A percentile compares a stretch with the other conserved stretches of the same genome.
Evolutionary conservation across 2,797 vertebrate genomes (phyloP).

Genomic region (Hyperoplus immaculatus): DNA sequence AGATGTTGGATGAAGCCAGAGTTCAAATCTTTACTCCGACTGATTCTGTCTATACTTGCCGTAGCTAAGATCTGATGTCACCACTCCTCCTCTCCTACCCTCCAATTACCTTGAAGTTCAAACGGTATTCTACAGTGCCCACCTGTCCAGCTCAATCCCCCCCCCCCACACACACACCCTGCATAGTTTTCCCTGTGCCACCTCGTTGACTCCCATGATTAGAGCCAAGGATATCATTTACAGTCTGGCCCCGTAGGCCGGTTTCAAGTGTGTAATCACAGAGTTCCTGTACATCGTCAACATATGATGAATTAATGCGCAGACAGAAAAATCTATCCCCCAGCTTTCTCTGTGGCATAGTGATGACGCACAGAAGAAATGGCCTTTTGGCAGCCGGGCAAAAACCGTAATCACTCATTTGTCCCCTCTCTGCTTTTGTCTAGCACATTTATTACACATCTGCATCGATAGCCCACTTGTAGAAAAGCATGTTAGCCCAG

Average conservation of each 20-base stretch:
- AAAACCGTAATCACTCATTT: slow-evolving; percentile 64
- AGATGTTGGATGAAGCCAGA: no score
- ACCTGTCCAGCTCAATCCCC: slow-evolving; percentile 54
- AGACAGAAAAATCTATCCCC: slow-evolving; percentile 52
- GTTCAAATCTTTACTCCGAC: background rate
- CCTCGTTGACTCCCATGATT: slow-evolving; percentile 59
- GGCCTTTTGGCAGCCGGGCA: slow-evolving; percentile 50
- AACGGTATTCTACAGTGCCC: slow-evolving; percentile 57
- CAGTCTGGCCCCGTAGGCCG: slow-evolving; percentile 61
- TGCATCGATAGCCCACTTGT: slow-evolving; percentile 52
- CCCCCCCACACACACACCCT: background rate
- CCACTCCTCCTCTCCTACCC: slow-evolving; percentile 23
- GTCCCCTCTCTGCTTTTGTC: slow-evolving; percentile 49
- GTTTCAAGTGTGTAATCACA: slow-evolving; percentile 68
- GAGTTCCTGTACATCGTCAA: slow-evolving; percentile 71
- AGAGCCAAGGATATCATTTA: slow-evolving; percentile 70
- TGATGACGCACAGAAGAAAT: slow-evolving; percentile 59
- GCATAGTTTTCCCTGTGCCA: slow-evolving; percentile 48
- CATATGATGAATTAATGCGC: slow-evolving; percentile 52
- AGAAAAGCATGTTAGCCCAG: slow-evolving; percentile 51
- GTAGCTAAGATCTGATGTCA: slow-evolving; percentile 61
- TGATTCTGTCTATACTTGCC: slow-evolving; percentile 37
- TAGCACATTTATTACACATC: slow-evolving; percentile 57
- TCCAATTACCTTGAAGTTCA: slow-evolving; percentile 66
- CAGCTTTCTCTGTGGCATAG: slow-evolving; percentile 22